Evolutionary conservation across 1,140 invertebrate species (phyloP).

Genomic region (Philopotamus ludificatus): DNA sequence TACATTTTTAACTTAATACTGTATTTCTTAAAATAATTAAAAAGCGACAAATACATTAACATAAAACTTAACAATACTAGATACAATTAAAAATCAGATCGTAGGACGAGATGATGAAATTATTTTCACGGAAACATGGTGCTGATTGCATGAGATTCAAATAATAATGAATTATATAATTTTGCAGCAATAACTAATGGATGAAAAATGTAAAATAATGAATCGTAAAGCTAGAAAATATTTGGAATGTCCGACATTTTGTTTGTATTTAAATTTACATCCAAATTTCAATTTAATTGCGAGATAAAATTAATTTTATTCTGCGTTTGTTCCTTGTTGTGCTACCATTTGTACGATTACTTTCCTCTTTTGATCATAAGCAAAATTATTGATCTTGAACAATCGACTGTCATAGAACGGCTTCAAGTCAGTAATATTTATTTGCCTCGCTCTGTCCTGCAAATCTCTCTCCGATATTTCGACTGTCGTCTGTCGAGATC

Average conservation of each 20-base stretch:
- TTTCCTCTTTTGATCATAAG: slow-evolving; percentile 80
- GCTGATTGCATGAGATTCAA: no score
- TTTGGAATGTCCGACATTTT: not conserved
- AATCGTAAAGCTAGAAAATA: no score
- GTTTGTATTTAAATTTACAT: not conserved
- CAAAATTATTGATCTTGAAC: slow-evolving; percentile 88
- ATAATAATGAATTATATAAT: no score
- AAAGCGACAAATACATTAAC: no score
- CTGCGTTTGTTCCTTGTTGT: slow-evolving; percentile 48
- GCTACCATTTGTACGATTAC: slow-evolving; percentile 82
- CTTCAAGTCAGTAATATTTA: slow-evolving; percentile 86
- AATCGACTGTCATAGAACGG: slow-evolving; percentile 91
- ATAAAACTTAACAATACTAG: no score
- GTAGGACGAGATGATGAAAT: no score
- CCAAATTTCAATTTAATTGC: not conserved
- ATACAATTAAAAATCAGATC: no score
- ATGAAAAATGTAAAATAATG: no score
- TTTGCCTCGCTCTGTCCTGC: slow-evolving; percentile 86
- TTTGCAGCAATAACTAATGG: no score
- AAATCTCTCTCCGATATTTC: slow-evolving; percentile 92
- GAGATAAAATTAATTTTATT: slow-evolving; percentile 14
- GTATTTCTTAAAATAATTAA: no score
- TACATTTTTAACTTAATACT: no score
- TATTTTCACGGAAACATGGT: no score
- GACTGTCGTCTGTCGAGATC: slow-evolving; percentile 70